phyloP scores from a whole-genome alignment of 1,140 invertebrate species.

The Colletes gigas region DNA sequence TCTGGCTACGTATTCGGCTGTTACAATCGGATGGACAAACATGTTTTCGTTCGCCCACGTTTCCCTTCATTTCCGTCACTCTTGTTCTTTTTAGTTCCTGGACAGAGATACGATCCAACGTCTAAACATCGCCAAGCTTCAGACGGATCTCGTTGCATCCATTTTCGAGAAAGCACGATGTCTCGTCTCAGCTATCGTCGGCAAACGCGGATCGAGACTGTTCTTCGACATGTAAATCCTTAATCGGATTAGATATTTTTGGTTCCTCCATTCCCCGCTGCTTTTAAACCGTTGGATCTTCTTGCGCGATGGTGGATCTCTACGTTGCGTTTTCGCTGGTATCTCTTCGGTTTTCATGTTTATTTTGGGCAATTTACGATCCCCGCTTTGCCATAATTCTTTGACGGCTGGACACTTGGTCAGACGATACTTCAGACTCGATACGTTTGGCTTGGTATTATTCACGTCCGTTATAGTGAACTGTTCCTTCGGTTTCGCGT shows the following conservation, averaged over 20 bases:
- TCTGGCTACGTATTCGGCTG: not conserved
- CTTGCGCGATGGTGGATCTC: not conserved
- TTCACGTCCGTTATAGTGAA: slow-evolving; percentile 17
- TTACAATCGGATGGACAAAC: not conserved
- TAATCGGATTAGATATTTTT: slow-evolving; percentile 43
- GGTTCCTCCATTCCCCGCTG: slow-evolving; percentile 33
- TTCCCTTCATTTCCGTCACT: not conserved
- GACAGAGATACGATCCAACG: not conserved
- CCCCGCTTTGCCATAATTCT: slow-evolving; percentile 1
- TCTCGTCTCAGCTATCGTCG: slow-evolving; percentile 12
- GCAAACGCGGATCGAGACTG: slow-evolving; percentile 39
- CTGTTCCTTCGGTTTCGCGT: slow-evolving; percentile 7
- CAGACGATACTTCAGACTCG: slow-evolving; percentile 58
- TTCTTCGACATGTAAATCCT: slow-evolving; percentile 46
- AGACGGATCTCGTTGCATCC: not conserved
- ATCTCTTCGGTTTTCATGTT: too few species aligned
- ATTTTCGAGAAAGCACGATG: not conserved
- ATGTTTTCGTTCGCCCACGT: not conserved
- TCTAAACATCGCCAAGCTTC: not conserved
- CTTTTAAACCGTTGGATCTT: not conserved
- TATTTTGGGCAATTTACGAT: not conserved
- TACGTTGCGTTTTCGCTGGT: not conserved
- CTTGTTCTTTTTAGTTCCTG: not conserved
- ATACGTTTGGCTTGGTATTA: slow-evolving; percentile 40
- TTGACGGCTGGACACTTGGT: slow-evolving; percentile 55